Conservation (phyloP, 2,797 vertebrate species). For the Gastrophryne carolinensis region DNA sequence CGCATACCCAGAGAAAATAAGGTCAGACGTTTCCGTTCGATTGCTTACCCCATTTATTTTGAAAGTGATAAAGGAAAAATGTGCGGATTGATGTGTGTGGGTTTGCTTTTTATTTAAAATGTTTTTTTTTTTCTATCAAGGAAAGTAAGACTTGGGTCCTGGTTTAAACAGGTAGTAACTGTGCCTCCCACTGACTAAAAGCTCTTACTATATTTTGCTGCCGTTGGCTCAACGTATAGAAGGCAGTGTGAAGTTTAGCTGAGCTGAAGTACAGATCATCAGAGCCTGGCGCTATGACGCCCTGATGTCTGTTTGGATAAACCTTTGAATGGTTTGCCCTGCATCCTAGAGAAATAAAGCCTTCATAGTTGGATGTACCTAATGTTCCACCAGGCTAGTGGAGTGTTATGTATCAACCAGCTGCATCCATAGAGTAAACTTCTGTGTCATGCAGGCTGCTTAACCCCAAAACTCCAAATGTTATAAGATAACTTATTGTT, state of each 20-base stretch:
- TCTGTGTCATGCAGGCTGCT: no score
- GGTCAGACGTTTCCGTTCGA: constrained; percentile 31
- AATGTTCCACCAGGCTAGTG: no score
- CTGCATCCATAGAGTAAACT: no score
- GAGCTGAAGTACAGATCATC: constrained; percentile 1
- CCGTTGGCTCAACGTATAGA: neutral
- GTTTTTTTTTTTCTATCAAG: constrained; percentile 6
- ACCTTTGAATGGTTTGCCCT: no score
- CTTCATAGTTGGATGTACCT: no score
- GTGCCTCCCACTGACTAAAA: neutral
- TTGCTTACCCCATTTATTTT: constrained; percentile 28
- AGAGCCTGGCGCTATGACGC: neutral
- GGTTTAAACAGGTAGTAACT: neutral
- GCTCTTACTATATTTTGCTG: constrained; percentile 1
- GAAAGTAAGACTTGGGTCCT: neutral
- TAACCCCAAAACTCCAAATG: no score
- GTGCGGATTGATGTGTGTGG: constrained; percentile 12
- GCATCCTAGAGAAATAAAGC: neutral
- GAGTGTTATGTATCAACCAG: no score
- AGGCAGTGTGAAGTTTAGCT: constrained; percentile 18
- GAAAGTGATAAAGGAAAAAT: constrained; percentile 16
- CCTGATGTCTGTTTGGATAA: neutral
- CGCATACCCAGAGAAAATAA: constrained; percentile 33
- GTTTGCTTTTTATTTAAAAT: constrained; percentile 28
- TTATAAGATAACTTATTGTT: no score